Conservation (phyloP, 1,140 invertebrate genomes). For the Hypothenemus hampei region DNA sequence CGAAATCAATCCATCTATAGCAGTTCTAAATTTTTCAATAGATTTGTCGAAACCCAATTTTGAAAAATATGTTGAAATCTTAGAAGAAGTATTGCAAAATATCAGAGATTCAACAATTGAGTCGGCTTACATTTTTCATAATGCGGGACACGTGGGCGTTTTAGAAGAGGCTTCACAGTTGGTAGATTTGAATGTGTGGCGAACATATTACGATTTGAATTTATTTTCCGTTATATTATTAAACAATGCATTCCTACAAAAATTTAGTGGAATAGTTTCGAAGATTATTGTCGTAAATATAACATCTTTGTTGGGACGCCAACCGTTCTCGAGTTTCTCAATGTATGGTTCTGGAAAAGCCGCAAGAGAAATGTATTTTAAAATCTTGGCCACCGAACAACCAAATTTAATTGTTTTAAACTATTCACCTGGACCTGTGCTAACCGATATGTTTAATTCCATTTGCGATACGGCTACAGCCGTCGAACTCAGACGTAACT, state of each 20-base stretch:
- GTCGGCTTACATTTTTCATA: slow-evolving; percentile 76
- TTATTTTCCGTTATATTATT: slow-evolving; percentile 71
- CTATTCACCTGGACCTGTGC: slow-evolving; percentile 90
- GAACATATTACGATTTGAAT: slow-evolving; percentile 72
- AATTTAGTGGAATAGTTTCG: slow-evolving; percentile 44
- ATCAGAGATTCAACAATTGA: slow-evolving; percentile 50
- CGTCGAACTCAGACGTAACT: slow-evolving; percentile 55
- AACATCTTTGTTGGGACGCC: slow-evolving; percentile 74
- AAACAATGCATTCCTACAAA: slow-evolving; percentile 70
- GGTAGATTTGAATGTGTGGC: slow-evolving; percentile 55
- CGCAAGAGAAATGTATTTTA: slow-evolving; percentile 88
- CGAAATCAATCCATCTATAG: slow-evolving; percentile 49
- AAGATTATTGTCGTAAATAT: slow-evolving; percentile 75
- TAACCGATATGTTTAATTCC: slow-evolving; percentile 83
- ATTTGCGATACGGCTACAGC: slow-evolving; percentile 57
- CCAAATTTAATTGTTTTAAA: slow-evolving; percentile 72
- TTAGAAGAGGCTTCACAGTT: slow-evolving; percentile 58
- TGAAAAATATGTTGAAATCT: slow-evolving; percentile 48
- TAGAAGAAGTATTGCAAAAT: slow-evolving; percentile 46
- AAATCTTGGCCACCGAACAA: slow-evolving; percentile 77
- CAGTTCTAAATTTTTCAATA: slow-evolving; percentile 50
- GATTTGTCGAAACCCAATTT: slow-evolving; percentile 54
- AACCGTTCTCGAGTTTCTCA: slow-evolving; percentile 69
- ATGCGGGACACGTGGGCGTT: slow-evolving; percentile 84
- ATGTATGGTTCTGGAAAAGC: slow-evolving; percentile 87